Evolutionary conservation across 2,113 vertebrate genomes (phyloP).

Genomic region (Pseudorasbora parva): DNA sequence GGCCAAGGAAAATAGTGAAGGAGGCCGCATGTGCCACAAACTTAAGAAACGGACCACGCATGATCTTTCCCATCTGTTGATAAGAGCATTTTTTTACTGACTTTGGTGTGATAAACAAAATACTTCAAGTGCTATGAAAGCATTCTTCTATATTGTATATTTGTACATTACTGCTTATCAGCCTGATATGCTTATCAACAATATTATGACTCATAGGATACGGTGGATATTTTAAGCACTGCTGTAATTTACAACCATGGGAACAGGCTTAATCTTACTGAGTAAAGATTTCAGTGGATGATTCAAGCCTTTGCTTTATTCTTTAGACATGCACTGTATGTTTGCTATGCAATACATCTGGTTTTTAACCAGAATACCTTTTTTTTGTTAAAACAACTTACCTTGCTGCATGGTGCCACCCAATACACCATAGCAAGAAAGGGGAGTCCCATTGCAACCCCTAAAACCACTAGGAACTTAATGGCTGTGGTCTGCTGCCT

Average conservation of each 20-base stretch:
- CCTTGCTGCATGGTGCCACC: constrained; percentile 96
- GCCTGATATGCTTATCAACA: constrained; percentile 34
- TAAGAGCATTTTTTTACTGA: constrained; percentile 48
- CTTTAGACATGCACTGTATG: not conserved
- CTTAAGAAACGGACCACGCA: constrained; percentile 98
- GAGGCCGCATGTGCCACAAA: constrained; percentile 97
- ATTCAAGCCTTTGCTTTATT: not conserved
- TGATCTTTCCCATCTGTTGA: constrained; percentile 88
- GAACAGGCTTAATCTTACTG: constrained; percentile 27
- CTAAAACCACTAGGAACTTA: constrained; percentile 93
- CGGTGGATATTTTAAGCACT: constrained; percentile 39
- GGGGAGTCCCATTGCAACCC: constrained; percentile 87
- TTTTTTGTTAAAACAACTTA: constrained; percentile 58
- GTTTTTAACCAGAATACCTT: not conserved
- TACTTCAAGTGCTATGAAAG: not conserved
- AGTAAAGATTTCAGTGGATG: not conserved
- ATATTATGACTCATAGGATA: constrained; percentile 34
- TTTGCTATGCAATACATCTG: not conserved
- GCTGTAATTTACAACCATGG: constrained; percentile 46
- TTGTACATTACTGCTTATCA: constrained; percentile 17
- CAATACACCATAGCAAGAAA: constrained; percentile 91
- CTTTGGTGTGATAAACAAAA: not conserved
- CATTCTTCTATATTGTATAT: not conserved
- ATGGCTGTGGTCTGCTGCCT: constrained; percentile 92
- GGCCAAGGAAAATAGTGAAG: constrained; percentile 95